Percentiles rank a stretch among this genome's conserved stretches.
These are phyloP conservation scores for Ammodytes dubius DNA, from an alignment of 2,113 vertebrate genomes.

Conservation along the genomic window DNA sequence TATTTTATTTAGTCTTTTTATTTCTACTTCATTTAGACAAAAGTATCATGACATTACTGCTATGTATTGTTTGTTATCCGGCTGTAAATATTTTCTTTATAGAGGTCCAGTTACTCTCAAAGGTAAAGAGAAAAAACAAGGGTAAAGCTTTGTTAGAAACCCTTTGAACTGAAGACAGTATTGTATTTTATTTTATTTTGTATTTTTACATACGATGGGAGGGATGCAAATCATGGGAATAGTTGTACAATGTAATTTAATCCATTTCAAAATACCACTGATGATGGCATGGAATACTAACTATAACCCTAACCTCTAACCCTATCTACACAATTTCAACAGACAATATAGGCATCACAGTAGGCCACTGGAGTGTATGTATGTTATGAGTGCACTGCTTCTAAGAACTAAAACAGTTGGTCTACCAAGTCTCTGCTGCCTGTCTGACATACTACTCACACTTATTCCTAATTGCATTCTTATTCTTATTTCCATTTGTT, in stretches of 20 bases:
- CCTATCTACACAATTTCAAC: neutral
- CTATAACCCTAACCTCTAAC: too few relatives aligned
- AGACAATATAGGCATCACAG: neutral
- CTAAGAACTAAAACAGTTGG: neutral
- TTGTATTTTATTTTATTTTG: neutral
- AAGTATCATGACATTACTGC: slow-evolving; percentile 26
- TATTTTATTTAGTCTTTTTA: neutral
- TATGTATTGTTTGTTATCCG: neutral
- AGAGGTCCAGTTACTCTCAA: slow-evolving; percentile 11
- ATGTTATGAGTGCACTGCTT: neutral
- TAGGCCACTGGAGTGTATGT: neutral
- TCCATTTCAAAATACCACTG: neutral
- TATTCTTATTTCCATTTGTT: neutral
- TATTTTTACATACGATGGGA: neutral
- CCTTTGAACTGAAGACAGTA: slow-evolving; percentile 1
- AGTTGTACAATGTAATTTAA: neutral
- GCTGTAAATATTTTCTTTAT: slow-evolving; percentile 37
- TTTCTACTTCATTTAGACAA: neutral
- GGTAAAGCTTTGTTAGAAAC: neutral
- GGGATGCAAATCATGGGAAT: neutral
- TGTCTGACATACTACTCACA: neutral
- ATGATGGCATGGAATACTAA: neutral
- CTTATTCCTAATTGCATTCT: neutral
- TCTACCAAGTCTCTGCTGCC: neutral
- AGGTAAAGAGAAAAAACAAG: neutral